Evolutionary conservation across 2,797 vertebrate genomes (phyloP).

Genomic region (Acanthornis magna): DNA sequence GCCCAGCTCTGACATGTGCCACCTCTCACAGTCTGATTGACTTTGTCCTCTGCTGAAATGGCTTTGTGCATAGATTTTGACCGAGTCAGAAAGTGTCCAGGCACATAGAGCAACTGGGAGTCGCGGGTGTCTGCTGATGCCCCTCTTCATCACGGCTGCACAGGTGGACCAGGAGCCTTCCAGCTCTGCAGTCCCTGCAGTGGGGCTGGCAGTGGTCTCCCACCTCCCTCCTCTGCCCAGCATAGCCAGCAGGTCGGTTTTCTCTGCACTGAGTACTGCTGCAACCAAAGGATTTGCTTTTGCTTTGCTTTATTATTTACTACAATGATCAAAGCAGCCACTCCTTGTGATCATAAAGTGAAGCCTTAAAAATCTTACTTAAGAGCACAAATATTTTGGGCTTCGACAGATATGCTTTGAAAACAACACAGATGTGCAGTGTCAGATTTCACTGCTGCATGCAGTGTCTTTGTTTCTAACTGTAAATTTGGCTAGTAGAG

Average conservation of each 20-base stretch:
- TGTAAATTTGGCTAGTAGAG: background rate
- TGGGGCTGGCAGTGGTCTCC: background rate
- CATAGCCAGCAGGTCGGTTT: fast-evolving
- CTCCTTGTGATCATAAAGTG: background rate
- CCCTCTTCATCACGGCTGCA: fast-evolving
- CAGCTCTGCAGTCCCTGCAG: background rate
- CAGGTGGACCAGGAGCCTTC: background rate
- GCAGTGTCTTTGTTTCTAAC: conserved; percentile 8
- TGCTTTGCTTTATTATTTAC: conserved; percentile 17
- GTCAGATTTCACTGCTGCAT: conserved; percentile 1
- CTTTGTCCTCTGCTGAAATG: background rate
- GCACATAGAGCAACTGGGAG: background rate
- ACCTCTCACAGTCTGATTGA: background rate
- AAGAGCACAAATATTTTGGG: background rate
- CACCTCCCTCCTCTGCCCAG: background rate
- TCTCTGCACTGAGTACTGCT: background rate
- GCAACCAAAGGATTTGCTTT: background rate
- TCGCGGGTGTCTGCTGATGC: fast-evolving
- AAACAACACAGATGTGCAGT: conserved; percentile 33
- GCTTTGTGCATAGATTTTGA: fast-evolving
- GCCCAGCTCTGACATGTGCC: background rate
- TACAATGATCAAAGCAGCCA: background rate
- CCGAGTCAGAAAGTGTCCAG: background rate
- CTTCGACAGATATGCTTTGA: conserved; percentile 32
- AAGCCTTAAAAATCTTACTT: conserved; percentile 4